Conservation (phyloP, 2,113 vertebrate species). For the Zingel zingel region DNA sequence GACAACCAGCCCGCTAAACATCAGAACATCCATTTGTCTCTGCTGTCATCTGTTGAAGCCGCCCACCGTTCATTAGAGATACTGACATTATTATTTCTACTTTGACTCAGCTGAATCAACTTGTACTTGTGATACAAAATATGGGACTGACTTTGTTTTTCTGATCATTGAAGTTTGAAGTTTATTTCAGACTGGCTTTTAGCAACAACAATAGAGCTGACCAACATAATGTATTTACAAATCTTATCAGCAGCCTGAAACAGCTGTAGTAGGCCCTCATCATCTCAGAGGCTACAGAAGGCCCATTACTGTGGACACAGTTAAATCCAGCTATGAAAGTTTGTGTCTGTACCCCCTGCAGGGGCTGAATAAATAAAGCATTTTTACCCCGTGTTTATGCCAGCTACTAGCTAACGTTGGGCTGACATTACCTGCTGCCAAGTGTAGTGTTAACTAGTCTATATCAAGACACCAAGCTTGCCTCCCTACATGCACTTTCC, state of each 20-base stretch:
- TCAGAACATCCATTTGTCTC: slow-evolving; percentile 12
- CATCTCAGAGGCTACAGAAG: not conserved
- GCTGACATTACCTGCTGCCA: no score
- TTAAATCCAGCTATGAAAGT: not conserved
- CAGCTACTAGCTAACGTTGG: no score
- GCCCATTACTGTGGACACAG: not conserved
- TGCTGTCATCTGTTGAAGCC: slow-evolving; percentile 15
- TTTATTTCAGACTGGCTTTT: no score
- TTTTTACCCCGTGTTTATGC: no score
- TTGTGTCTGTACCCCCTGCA: not conserved
- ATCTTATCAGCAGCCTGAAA: no score
- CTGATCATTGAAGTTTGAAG: not conserved
- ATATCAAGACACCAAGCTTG: no score
- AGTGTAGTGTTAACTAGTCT: no score
- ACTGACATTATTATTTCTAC: slow-evolving; percentile 4
- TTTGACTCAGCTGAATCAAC: not conserved
- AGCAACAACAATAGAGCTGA: no score
- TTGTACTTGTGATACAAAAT: not conserved
- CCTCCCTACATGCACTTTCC: no score
- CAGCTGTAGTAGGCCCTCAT: no score
- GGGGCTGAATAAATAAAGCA: not conserved
- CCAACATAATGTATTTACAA: no score
- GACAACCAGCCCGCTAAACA: not conserved
- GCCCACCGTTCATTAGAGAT: not conserved
- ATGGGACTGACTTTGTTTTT: not conserved